Conservation (phyloP, 2,113 vertebrate species). For the Alexandromys fortis region DNA sequence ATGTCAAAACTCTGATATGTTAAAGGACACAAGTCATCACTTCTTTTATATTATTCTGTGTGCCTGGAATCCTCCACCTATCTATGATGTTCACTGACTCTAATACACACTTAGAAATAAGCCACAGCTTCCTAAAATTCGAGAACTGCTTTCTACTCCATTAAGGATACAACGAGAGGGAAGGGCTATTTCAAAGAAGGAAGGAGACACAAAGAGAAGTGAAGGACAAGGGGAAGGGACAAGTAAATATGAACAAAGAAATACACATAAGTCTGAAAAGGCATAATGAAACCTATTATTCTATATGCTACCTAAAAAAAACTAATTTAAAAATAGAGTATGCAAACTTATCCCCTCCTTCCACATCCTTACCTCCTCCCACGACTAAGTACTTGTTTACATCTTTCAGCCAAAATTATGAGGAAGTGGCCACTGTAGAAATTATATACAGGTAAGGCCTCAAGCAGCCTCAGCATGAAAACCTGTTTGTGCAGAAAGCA, state of each 20-base stretch:
- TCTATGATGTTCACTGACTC: background rate
- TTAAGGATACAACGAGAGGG: background rate
- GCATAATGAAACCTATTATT: background rate
- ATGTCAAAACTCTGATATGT: background rate
- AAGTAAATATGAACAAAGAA: background rate
- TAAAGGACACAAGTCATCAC: background rate
- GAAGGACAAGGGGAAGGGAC: background rate
- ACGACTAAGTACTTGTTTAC: background rate
- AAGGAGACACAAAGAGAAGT: too few species aligned
- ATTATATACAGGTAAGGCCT: background rate
- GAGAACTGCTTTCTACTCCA: background rate
- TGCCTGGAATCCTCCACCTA: background rate
- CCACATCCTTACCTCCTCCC: background rate
- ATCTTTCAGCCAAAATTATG: constrained; percentile 11
- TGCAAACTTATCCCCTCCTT: background rate
- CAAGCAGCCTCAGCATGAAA: background rate
- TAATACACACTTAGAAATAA: background rate
- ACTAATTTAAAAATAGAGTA: background rate
- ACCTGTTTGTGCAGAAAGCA: background rate
- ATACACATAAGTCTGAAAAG: background rate
- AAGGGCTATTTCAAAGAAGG: background rate
- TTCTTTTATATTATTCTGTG: background rate
- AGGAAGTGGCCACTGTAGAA: background rate
- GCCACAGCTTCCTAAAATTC: background rate
- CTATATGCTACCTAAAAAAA: background rate